Conservation (phyloP, 2,888 invertebrate species). For the Lepidonotus clava region DNA sequence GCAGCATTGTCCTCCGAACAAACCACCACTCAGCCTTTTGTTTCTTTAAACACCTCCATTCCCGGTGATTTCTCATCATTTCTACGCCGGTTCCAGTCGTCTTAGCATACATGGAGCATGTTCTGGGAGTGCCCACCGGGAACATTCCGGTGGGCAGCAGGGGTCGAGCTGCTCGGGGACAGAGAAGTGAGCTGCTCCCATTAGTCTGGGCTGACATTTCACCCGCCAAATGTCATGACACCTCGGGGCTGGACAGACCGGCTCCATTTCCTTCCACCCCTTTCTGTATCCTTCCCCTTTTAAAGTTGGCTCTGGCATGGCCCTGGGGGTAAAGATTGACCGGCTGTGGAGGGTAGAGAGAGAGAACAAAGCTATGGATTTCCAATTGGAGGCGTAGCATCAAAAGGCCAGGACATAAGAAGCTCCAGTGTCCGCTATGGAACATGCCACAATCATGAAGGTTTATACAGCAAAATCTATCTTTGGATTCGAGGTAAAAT, state of each 20-base stretch:
- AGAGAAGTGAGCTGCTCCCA: constrained; percentile 2
- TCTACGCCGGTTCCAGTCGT: no score
- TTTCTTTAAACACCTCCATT: no score
- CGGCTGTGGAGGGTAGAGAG: neutral
- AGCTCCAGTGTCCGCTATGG: no score
- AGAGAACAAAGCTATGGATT: neutral
- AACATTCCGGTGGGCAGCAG: constrained; percentile 6
- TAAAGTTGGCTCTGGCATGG: neutral
- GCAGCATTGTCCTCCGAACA: no score
- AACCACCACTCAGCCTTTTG: no score
- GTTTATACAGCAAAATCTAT: no score
- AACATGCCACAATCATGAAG: neutral
- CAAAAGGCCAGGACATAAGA: no score
- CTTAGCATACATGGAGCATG: neutral
- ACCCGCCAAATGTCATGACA: neutral
- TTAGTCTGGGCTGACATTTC: neutral
- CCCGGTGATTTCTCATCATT: no score
- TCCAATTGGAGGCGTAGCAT: neutral
- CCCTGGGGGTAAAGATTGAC: neutral
- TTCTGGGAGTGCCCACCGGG: neutral
- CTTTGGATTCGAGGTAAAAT: no score
- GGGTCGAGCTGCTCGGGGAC: neutral
- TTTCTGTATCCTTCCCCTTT: neutral
- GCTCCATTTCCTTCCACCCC: neutral
- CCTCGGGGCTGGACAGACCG: neutral